Evolutionary conservation across 2,797 vertebrate genomes (phyloP), one percentile per base, ranked within the genome.

Genomic region (Eulemur rubriventer): DNA sequence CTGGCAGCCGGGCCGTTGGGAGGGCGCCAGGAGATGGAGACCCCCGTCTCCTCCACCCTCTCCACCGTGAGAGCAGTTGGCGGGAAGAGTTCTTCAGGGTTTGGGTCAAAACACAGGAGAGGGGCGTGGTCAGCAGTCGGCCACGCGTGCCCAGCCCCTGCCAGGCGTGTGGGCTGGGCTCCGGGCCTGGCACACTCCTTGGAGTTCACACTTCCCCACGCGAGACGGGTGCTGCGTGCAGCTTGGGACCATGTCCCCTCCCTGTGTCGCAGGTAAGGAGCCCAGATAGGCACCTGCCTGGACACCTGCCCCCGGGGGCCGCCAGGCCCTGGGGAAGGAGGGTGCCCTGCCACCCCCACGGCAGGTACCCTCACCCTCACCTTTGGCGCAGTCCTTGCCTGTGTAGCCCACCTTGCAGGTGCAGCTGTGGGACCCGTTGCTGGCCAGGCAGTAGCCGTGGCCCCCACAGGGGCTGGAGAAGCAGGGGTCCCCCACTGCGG

Each of bases 341-440:
- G 70, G 35, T 14, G 1, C 30, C 83, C 81, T 26, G 0, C 24
- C 20, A 1, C 13, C 20, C 13, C 26, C 65, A 4, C 0, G 0
- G 0, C 8, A 0, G 88, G 13, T 14, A 1, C 30, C 83, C 81
- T 26, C 4, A 8, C 96, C 96, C 97, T 99, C 98, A 99, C 99
- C 99, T 99, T 99, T 99, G 98, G 99, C 99, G 91, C 99, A 99
- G 99, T 99, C 99, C 98, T 99, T 99, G 98, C 99, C 99, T 1
- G 99, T 99, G 98, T 99, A 99, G 97, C 99, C 99, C 89, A 99
- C 99, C 98, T 99, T 99, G 98, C 99, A 99, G 97, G 99, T 99
- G 84, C 99, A 99, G 98, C 99, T 99, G 98, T 99, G 99, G 97
- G 99, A 99, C 95, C 99, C 99, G 48, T 99, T 99, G 97, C 98